Evolutionary conservation across 2,797 vertebrate genomes (phyloP), one percentile per base, ranked within the genome.

Genomic region (Xiphorhynchus erythropygius): DNA sequence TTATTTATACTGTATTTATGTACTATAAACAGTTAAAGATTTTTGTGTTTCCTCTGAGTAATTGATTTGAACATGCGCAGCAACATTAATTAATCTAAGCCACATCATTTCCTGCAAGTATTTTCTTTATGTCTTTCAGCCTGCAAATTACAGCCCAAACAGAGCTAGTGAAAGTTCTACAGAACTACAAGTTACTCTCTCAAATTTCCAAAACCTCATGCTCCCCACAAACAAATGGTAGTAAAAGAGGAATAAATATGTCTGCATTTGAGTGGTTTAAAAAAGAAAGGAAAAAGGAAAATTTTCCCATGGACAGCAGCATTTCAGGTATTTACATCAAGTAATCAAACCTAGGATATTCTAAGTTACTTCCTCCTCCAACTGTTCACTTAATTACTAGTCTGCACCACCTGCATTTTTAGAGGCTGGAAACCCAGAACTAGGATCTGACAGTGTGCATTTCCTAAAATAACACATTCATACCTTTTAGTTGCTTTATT

Each of bases 1-100:
- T 95, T 80, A 90, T 91, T 97, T 87, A 96, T 47, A 70, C 62
- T 70, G 53, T 85, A 86, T 33, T 86, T 79, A 94, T 75, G 70
- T 94, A 81, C 44, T 87, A 91, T 41, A 92, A 96, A 94, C 68
- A 65, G 93, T 94, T 95, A 25, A 65, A 63, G 89, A 44, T 21
- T n/a, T 62, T 46, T 77, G 11, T 39, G 65, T 82, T 92, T 82
- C 80, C 86, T 67, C 46, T 30, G 28, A 90, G 37, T 74, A 93
- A 96, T 56, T 91, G 75, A 96, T 88, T 94, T 84, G 90, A 96
- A 73, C 56, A 59, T 2, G 7, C 1, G 1, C 37, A 69, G 57
- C 18, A 90, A 56, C 17, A 46, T 2, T 2, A 4, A 88, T 82
- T 83, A 77, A 78, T 70, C 27, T 63, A 77, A 90, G 41, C 12